Evolutionary conservation across 2,113 vertebrate species (phyloP).

Genomic region (Elgaria multicarinata): DNA sequence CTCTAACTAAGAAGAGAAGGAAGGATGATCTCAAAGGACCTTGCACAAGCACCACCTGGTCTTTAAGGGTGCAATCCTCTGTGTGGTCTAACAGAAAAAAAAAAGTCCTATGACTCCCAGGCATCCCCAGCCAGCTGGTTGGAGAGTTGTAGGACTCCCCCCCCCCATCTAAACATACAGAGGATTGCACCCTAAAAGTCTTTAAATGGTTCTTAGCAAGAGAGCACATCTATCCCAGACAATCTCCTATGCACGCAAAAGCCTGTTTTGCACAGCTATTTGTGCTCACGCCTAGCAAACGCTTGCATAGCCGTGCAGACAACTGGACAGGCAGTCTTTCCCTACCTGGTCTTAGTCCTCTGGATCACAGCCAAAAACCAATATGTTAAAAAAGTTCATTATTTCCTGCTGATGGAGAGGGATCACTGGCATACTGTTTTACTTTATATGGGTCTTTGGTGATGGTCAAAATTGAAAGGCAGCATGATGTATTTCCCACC

Average conservation of each 20-base stretch:
- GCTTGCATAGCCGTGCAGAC: background rate
- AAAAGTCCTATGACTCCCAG: too few species aligned
- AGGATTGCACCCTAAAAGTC: background rate
- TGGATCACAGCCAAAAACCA: background rate
- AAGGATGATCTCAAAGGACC: background rate
- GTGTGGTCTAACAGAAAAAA: too few species aligned
- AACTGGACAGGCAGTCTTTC: background rate
- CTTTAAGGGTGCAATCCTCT: too few species aligned
- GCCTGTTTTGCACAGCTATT: background rate
- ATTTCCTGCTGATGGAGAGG: accelerated
- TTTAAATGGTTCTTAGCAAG: background rate
- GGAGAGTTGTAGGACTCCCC: too few species aligned
- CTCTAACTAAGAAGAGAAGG: too few species aligned
- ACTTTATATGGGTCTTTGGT: background rate
- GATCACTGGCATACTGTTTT: background rate
- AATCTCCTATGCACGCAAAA: background rate
- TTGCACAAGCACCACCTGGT: too few species aligned
- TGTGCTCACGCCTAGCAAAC: background rate
- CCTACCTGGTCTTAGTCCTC: background rate
- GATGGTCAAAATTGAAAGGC: background rate
- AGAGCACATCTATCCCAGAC: background rate
- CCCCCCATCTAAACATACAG: too few species aligned
- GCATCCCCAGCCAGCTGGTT: too few species aligned
- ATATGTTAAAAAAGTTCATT: background rate
- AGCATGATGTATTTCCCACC: background rate